Base-by-base conservation (phyloP, 2,797 vertebrate genomes). In the Periophthalmus magnuspinnatus region DNA sequence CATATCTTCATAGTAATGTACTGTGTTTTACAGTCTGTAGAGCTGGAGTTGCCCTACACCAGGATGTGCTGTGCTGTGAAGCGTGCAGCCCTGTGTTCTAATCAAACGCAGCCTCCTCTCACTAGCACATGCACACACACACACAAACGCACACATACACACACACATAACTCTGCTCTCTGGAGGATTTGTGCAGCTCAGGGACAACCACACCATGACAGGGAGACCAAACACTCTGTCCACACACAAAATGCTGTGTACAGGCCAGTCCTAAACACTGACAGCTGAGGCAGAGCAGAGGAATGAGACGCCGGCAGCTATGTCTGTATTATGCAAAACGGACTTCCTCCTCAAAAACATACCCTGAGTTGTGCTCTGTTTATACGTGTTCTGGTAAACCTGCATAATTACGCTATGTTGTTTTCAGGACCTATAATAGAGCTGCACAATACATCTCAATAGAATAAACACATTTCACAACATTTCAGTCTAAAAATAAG, bases 11-110 rank as follows among this genome's bases (percentile, higher is more conserved):
- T 13, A 14, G 9, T 14, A 2, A 2, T 13, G 14, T 13, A 13
- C 13, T 13, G 3, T 14, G 41, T 45, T 45, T 45, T 28, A 28
- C 28, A 14, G 41, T 13, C n/a, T n/a, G 19, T 7, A 0, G 48
- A 50, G 48, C 19, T n/a, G 48, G 10, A n/a, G 48, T n/a, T 50
- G 19, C 7, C 48, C 50, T 74, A 81, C 50, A 62, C 36, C 77
- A 81, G 81, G 77, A 88, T 83, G 32, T 66, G 36, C 45, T 85
- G 76, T 60, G 68, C 86, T 68, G 38, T 65, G 78, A 89, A 81
- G 77, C 73, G 3, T 75, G 73, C 69, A 67, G 75, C 16, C 83
- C 71, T 69, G 74, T 73, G 82, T 78, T 62, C 68, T 87, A 86
- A 91, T 87, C 75, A 86, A 73, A 88, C 77, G 67, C 74, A 85